phyloP scores from a whole-genome alignment of 2,888 invertebrate species.

The Isoperla grammatica region DNA sequence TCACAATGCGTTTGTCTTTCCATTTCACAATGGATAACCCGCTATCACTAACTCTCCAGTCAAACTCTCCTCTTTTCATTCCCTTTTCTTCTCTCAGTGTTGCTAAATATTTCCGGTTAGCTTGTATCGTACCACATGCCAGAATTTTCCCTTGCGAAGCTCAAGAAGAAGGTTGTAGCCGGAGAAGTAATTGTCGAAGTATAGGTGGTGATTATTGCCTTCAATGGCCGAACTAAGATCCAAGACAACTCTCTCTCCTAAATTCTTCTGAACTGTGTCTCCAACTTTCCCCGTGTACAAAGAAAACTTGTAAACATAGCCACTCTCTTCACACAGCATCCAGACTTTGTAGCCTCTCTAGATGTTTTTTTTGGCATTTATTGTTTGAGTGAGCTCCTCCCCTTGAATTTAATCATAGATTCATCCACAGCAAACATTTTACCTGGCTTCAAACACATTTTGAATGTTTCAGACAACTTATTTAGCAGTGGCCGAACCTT shows the following conservation, averaged over 20 bases:
- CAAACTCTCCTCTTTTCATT: conserved; percentile 33
- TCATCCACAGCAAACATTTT: conserved; percentile 25
- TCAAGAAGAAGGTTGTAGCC: conserved; percentile 30
- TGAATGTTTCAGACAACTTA: background rate
- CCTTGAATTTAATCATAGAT: conserved; percentile 36
- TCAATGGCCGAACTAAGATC: conserved; percentile 30
- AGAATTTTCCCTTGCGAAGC: conserved; percentile 28
- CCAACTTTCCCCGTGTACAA: conserved; percentile 36
- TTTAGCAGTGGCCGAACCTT: conserved; percentile 13
- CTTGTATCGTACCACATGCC: conserved; percentile 33
- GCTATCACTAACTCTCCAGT: conserved; percentile 30
- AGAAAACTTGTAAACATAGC: conserved; percentile 35
- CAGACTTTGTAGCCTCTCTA: conserved; percentile 36
- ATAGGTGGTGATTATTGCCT: conserved; percentile 33
- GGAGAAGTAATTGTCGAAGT: conserved; percentile 37
- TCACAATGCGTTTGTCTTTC: conserved; percentile 35
- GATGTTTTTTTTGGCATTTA: conserved; percentile 35
- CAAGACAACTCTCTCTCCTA: conserved; percentile 34
- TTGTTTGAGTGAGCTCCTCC: conserved; percentile 32
- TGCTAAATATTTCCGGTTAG: conserved; percentile 30
- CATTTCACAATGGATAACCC: conserved; percentile 28
- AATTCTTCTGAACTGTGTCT: conserved; percentile 28
- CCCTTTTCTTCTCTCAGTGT: conserved; percentile 27
- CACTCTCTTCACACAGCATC: conserved; percentile 31
- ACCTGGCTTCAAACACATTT: conserved; percentile 3